phyloP scores from a whole-genome alignment of 2,888 invertebrate genomes.

The Polymixis flavicincta region DNA sequence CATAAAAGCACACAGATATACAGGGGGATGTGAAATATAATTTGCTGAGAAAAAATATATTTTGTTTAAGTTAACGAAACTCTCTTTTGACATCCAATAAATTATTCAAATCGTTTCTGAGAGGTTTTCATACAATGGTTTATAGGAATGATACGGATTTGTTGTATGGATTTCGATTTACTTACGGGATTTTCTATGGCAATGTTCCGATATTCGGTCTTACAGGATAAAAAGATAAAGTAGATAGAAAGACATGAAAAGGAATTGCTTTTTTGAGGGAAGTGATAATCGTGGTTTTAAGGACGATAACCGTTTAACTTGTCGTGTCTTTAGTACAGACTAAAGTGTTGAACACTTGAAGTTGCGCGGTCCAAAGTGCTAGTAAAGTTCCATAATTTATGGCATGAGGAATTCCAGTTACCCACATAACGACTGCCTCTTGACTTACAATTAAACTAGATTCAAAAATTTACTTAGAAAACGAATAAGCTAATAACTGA shows the following conservation, averaged over 20 bases:
- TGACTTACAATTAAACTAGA: slow-evolving; percentile 20
- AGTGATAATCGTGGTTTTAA: not conserved
- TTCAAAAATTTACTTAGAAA: not conserved
- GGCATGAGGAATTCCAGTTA: slow-evolving; percentile 25
- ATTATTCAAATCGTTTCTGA: slow-evolving; percentile 64
- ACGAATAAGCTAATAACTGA: not conserved
- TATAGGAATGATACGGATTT: slow-evolving; percentile 26
- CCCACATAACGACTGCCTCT: slow-evolving; percentile 23
- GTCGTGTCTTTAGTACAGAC: slow-evolving; percentile 3
- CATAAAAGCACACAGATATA: slow-evolving; percentile 67
- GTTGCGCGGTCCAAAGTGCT: slow-evolving; percentile 11
- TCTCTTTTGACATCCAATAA: slow-evolving; percentile 64
- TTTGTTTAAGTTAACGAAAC: slow-evolving; percentile 52
- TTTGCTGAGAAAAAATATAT: slow-evolving; percentile 57
- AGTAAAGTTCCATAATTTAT: slow-evolving; percentile 40
- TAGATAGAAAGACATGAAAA: slow-evolving; percentile 8
- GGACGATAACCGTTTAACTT: not conserved
- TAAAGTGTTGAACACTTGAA: slow-evolving; percentile 20
- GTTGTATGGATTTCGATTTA: slow-evolving; percentile 24
- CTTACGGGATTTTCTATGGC: slow-evolving; percentile 14
- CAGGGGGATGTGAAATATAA: slow-evolving; percentile 61
- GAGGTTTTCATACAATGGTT: slow-evolving; percentile 31
- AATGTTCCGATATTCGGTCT: not conserved
- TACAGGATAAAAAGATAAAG: slow-evolving; percentile 24
- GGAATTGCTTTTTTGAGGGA: not conserved